These are phyloP conservation scores for Cyphomyrus discorhynchus DNA, from an alignment of 2,113 vertebrate species.

Conservation along the genomic window DNA sequence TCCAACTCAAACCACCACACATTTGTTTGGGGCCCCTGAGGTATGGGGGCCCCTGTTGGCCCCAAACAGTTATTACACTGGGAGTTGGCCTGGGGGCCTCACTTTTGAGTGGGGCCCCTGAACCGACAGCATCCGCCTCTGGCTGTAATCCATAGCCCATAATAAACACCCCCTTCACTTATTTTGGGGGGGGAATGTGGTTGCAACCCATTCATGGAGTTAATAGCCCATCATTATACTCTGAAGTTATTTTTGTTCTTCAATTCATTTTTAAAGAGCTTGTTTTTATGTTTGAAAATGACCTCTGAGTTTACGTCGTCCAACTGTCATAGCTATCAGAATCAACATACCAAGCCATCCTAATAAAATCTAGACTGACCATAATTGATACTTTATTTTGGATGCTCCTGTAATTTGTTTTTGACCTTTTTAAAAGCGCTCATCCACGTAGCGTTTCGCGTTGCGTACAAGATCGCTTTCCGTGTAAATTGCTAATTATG, in stretches of 20 bases:
- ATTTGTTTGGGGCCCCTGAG: not conserved
- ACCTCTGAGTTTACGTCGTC: not conserved
- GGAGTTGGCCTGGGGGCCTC: not conserved
- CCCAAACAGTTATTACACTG: not conserved
- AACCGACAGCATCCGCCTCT: not conserved
- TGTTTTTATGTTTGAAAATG: not conserved
- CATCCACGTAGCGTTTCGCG: not conserved
- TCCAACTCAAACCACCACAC: too few relatives aligned
- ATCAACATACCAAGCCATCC: not conserved
- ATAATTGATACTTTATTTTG: not conserved
- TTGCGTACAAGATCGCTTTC: not conserved
- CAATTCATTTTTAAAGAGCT: not conserved
- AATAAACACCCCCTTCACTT: not conserved
- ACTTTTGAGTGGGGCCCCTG: not conserved
- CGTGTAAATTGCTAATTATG: not conserved
- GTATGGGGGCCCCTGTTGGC: not conserved
- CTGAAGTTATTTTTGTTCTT: not conserved
- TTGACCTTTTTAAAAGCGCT: not conserved
- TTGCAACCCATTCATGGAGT: not conserved
- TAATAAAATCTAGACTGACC: not conserved
- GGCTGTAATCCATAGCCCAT: not conserved
- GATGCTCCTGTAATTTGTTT: not conserved
- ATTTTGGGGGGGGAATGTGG: not conserved
- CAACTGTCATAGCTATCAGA: not conserved
- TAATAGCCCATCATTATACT: not conserved